These are phyloP conservation scores for Prunella himalayana DNA, from an alignment of 2,113 vertebrate species.

Conservation along the genomic window DNA sequence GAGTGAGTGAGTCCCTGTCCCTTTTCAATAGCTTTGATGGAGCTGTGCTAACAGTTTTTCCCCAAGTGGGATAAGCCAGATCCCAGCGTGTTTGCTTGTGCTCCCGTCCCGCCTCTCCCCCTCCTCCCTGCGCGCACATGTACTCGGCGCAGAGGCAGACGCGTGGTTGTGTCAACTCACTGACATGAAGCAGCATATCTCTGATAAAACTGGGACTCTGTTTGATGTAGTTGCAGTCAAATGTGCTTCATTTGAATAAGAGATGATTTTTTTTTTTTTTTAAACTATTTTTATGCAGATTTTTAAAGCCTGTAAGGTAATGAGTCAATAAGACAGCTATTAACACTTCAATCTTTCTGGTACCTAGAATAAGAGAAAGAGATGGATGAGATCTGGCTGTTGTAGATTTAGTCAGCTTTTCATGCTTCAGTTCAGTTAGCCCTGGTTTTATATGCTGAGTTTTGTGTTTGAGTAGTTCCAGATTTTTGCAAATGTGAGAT, in stretches of 20 bases:
- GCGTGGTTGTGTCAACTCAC: constrained; percentile 35
- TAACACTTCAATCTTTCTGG: constrained; percentile 54
- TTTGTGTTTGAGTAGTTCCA: not conserved
- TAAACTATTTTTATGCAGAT: constrained; percentile 58
- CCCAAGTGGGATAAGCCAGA: not conserved
- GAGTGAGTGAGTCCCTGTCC: not conserved
- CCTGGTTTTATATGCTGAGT: not conserved
- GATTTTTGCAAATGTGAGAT: not conserved
- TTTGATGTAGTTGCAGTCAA: constrained; percentile 53
- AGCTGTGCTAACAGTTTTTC: not conserved
- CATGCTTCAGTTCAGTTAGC: not conserved
- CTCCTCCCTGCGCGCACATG: not conserved
- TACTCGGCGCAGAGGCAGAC: constrained; percentile 28
- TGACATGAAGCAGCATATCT: constrained; percentile 30
- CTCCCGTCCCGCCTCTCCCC: not conserved
- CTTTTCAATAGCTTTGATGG: not conserved
- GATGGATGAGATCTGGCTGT: not conserved
- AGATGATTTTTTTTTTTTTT: not conserved
- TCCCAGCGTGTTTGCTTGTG: not conserved
- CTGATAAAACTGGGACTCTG: constrained; percentile 58
- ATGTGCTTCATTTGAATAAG: constrained; percentile 42
- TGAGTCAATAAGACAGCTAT: constrained; percentile 55
- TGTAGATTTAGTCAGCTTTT: not conserved
- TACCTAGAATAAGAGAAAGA: not conserved
- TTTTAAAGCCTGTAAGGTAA: constrained; percentile 39